A percentile compares a stretch with the other conserved stretches of the same genome.
Evolutionary conservation across 2,113 vertebrate genomes (phyloP).

Genomic region (Hippocampus comes): DNA sequence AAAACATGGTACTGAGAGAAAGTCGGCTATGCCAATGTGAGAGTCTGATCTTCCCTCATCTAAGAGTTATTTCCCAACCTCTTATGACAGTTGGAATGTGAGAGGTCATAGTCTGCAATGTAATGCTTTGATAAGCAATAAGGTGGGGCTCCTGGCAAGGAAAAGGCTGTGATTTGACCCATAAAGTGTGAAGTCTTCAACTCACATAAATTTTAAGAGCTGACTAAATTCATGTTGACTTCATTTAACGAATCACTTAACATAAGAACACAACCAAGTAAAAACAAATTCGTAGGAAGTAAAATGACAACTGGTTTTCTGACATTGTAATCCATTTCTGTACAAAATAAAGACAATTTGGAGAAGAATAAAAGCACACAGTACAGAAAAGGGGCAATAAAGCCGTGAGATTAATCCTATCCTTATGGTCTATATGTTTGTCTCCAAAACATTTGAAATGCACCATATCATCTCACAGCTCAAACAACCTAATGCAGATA

Average conservation of each 20-base stretch:
- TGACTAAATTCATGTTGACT: background rate
- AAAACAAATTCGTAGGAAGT: background rate
- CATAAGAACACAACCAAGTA: background rate
- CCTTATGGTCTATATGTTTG: background rate
- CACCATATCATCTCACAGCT: background rate
- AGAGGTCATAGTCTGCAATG: conserved; percentile 23
- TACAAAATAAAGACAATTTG: background rate
- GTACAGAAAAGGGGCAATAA: background rate
- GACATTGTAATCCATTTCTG: background rate
- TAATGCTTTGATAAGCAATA: conserved; percentile 6
- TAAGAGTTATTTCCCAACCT: conserved; percentile 20
- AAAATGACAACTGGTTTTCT: background rate
- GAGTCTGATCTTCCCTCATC: conserved; percentile 13
- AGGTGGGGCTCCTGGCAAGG: background rate
- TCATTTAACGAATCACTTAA: background rate
- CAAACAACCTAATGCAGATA: background rate
- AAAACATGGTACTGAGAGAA: conserved; percentile 12
- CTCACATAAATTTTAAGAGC: background rate
- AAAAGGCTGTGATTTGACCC: conserved; percentile 12
- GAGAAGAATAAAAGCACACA: background rate
- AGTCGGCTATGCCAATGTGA: conserved; percentile 12
- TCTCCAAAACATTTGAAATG: background rate
- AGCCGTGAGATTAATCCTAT: background rate
- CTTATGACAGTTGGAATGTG: conserved; percentile 47
- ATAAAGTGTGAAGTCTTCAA: conserved; percentile 1